Base-by-base conservation (phyloP, 2,888 invertebrate genomes). In the Autographa pulchrina region DNA sequence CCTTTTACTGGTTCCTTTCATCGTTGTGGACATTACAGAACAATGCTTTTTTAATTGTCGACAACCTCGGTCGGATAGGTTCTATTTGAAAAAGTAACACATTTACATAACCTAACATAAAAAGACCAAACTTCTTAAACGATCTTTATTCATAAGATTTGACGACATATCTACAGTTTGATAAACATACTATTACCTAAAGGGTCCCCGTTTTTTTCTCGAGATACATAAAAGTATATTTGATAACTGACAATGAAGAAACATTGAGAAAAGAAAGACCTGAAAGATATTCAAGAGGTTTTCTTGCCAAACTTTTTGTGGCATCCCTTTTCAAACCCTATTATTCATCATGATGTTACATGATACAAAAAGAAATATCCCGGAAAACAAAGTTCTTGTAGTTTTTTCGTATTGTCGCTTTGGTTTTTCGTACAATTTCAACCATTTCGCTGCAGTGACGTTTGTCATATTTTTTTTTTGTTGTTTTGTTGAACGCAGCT, bases 281-380 rank as follows among this genome's bases (percentile, higher is more conserved):
- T 59, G 61, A 78, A 80, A 69, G 62, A 58, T 69, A 68, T 64
- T 72, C 65, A 52, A 70, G 67, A 75, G 65, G 70, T 80, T 79
- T 74, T 70, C 63, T 73, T 58, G 32, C 63, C 56, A 25, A 77
- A 78, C 63, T 82, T 85, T 85, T 83, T 81, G 74, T 65, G 62
- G 62, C 66, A 75, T 75, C 80, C 78, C 79, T 88, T 80, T 78
- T 77, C 74, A 70, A 81, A 80, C 72, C 76, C 74, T 81, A 75
- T 76, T 85, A 85, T 87, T 86, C 82, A 86, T 80, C 77, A 79
- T 68, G 58, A 65, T 68, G 77, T 72, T 71, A 76, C 80, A 76
- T 71, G 78, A 82, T 83, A 83, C 67, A 81, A 79, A 80, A 80
- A 68, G 74, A 73, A 76, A 81, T 32, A 80, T 75, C 52, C 61